Evolutionary conservation across 2,113 vertebrate species (phyloP).

Genomic region (Dasyornis broadbenti): DNA sequence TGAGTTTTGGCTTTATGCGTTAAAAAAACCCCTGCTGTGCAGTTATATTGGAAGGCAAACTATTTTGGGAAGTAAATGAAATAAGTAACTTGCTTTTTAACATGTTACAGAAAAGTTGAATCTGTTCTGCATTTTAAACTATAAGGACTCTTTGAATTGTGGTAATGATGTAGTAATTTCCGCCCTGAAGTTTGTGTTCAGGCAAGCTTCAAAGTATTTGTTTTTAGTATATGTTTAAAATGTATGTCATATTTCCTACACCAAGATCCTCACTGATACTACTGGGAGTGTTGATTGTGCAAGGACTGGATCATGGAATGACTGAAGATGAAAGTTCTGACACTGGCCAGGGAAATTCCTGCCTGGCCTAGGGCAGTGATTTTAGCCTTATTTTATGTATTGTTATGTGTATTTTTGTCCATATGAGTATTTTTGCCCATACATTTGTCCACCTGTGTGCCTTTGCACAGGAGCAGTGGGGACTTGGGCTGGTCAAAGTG

Average conservation of each 20-base stretch:
- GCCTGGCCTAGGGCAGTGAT: neutral
- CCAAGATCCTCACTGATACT: neutral
- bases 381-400: neutral
- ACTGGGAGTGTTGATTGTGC: neutral
- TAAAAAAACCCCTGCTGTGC: neutral
- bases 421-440: neutral
- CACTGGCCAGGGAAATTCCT: neutral
- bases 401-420: neutral
- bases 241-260: neutral
- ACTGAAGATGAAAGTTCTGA: neutral
- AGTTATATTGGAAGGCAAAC: neutral
- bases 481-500: neutral
- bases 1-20: slow-evolving; percentile 13
- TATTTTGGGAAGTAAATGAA: neutral
- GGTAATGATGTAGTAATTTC: neutral
- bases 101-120: neutral
- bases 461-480: neutral
- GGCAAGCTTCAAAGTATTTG: neutral
- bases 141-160: neutral
- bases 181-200: neutral
- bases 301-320: neutral
- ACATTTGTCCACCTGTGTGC: neutral
- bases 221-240: neutral
- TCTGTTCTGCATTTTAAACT: neutral
- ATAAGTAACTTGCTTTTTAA: neutral